These are phyloP conservation scores for Oryzias melastigma DNA, from an alignment of 2,113 vertebrate species.

Conservation along the genomic window DNA sequence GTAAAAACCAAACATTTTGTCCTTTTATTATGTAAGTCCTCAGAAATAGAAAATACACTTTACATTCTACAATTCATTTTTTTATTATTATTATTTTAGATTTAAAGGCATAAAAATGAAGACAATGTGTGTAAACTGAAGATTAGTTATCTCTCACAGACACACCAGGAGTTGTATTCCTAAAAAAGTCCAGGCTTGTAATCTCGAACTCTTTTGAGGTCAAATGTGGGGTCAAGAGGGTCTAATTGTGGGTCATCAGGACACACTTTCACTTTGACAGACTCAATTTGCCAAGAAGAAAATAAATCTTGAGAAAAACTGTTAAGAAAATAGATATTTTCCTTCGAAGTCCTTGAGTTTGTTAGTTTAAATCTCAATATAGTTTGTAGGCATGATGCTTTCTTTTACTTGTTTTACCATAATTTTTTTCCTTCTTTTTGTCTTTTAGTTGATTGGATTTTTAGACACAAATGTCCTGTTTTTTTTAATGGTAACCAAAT, in stretches of 20 bases:
- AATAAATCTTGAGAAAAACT: not conserved
- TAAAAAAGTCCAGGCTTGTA: conserved; percentile 3
- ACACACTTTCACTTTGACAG: conserved; percentile 60
- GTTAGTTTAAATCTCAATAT: too few species aligned
- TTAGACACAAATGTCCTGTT: too few species aligned
- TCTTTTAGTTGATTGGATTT: too few species aligned
- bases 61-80: not conserved
- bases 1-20: conserved; percentile 3
- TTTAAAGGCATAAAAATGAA: not conserved
- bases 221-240: conserved; percentile 54
- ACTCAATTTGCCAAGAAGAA: conserved; percentile 4
- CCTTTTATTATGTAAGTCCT: not conserved
- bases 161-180: not conserved
- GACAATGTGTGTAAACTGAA: not conserved
- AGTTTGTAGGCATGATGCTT: too few species aligned
- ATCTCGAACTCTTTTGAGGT: conserved; percentile 35
- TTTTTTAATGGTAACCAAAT: too few species aligned
- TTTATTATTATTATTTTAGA: not conserved
- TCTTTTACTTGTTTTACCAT: too few species aligned
- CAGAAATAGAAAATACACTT: conserved; percentile 8
- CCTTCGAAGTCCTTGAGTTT: too few species aligned
- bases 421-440: too few species aligned
- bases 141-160: not conserved
- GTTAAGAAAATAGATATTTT: too few species aligned
- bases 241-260: conserved; percentile 48